These are phyloP conservation scores for Dicaeum eximium DNA, from an alignment of 2,113 vertebrate species.

Conservation along the genomic window DNA sequence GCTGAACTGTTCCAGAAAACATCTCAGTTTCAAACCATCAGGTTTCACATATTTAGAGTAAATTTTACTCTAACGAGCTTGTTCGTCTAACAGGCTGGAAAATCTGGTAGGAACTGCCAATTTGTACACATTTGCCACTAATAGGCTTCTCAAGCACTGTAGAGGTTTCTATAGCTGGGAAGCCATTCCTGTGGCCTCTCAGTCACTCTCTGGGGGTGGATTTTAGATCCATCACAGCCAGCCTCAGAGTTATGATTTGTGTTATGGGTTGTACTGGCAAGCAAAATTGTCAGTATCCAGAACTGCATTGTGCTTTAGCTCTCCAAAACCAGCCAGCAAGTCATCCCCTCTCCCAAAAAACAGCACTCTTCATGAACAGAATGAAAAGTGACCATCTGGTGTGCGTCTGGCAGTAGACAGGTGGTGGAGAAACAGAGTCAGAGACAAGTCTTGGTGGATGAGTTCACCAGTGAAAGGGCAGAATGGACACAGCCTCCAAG, in stretches of 20 bases:
- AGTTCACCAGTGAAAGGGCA: background rate
- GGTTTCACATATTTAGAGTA: slow-evolving; percentile 37
- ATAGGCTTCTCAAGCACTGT: background rate
- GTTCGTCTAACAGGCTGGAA: slow-evolving; percentile 4
- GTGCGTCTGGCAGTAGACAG: background rate
- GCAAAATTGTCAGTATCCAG: background rate
- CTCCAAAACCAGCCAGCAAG: background rate
- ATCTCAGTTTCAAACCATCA: slow-evolving; percentile 16
- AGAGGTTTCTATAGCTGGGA: background rate
- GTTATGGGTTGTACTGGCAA: background rate
- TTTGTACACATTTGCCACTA: slow-evolving; percentile 12
- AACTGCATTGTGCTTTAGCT: background rate
- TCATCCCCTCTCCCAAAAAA: background rate
- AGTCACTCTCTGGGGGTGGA: background rate
- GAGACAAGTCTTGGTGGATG: background rate
- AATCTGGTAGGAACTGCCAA: slow-evolving; percentile 6
- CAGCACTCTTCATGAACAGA: background rate
- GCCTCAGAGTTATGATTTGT: background rate
- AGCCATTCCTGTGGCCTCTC: background rate
- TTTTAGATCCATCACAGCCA: background rate
- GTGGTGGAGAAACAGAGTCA: background rate
- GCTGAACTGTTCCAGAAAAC: slow-evolving; percentile 10
- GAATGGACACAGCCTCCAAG: background rate
- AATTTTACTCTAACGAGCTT: background rate
- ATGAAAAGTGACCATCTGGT: background rate